A percentile compares a stretch with the other conserved stretches of the same genome.
Evolutionary conservation across 2,113 vertebrate genomes (phyloP).

Genomic region (Pollachius pollachius): DNA sequence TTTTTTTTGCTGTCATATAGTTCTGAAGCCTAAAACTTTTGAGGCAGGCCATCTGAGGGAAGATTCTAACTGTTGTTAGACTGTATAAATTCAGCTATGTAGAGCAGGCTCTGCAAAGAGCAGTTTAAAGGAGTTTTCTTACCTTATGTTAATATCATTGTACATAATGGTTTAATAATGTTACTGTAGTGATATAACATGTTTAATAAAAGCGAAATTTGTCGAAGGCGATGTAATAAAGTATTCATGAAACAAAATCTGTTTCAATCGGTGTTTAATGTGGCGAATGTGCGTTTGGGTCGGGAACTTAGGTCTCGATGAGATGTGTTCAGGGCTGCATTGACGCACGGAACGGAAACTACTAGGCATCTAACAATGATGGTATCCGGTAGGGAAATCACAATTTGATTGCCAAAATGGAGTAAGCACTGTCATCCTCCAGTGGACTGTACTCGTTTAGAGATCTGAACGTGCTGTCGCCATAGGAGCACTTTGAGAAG

Average conservation of each 20-base stretch:
- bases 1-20: constrained; percentile 17
- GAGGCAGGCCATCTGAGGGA: constrained; percentile 67
- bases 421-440: constrained; percentile 2
- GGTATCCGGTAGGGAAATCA: neutral
- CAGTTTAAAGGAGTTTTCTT: constrained; percentile 61
- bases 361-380: neutral
- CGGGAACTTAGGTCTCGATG: neutral
- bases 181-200: constrained; percentile 72
- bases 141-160: constrained; percentile 76
- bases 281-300: neutral
- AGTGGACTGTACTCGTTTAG: neutral
- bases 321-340: neutral
- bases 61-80: constrained; percentile 73
- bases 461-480: neutral
- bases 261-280: neutral
- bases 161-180: constrained; percentile 83
- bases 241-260: constrained; percentile 51
- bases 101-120: constrained; percentile 74
- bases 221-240: constrained; percentile 70
- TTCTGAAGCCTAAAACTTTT: constrained; percentile 4
- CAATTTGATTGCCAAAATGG: constrained; percentile 5
- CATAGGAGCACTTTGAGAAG: too few relatives aligned
- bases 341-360: neutral
- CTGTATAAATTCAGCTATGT: constrained; percentile 63
- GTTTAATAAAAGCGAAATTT: constrained; percentile 63